Base-by-base conservation (phyloP, 2,888 invertebrate species). In the Polymixis lichenea region DNA sequence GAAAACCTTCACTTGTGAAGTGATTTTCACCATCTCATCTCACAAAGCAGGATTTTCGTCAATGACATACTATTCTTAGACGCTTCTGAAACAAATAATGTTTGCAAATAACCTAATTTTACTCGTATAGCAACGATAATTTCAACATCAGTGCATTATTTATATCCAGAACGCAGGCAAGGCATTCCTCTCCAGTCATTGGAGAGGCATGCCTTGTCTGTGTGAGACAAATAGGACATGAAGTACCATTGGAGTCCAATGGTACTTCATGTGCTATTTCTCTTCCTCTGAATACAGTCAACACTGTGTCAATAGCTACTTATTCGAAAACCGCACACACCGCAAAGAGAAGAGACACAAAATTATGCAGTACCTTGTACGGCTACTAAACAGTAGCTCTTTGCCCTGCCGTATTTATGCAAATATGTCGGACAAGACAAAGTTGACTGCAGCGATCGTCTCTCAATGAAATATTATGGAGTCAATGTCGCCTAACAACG, bases 401-500 rank as follows among this genome's bases (percentile, higher is more conserved):
- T 5, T 38, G 38, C 38, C 5, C 22, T 53, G 43, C 66, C n/a
- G 5, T 80, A 80, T 70, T 66, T 53, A 82, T 72, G 65, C 69
- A 69, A 76, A 56, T 67, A 72, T 69, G 60, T 75, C 56, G 28
- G 32, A 77, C 73, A 83, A 73, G 72, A 70, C 82, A 70, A 72
- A 80, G 74, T 77, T 66, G 71, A 69, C 73, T 38, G 49, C 71
- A 60, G 71, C 60, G 78, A 79, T 80, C 69, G 79, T 75, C 77
- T 80, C 71, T 80, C 77, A 84, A 80, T 85, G 79, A 78, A 84
- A 78, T 79, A 87, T 88, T 86, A 81, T 80, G 68, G 83, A 79
- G 78, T 77, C 80, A 78, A 78, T 67, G 73, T 81, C 55, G 86
- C 83, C 84, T 83, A 83, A 80, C 81, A 86, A 84, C 71, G 70